Evolutionary conservation across 2,888 invertebrate species (phyloP), one percentile per base, ranked within the genome.

Genomic region (Alsophila aescularia): DNA sequence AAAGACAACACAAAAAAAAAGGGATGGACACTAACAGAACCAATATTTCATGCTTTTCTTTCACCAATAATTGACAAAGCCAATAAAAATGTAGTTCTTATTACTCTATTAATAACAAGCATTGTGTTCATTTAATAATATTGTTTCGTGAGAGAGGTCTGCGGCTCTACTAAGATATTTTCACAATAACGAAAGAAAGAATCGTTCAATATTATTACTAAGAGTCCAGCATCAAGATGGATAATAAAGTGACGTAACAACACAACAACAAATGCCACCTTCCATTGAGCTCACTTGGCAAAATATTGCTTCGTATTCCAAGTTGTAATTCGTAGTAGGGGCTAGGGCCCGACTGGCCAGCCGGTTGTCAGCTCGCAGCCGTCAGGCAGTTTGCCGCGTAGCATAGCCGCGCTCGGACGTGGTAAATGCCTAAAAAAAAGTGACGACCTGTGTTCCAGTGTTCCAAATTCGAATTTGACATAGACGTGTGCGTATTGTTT

Each of bases 371-470:
- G 24, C n/a, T n/a, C 44, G 52, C 39, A 53, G 21, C 59, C 34
- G 50, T 42, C 52, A 36, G 47, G 62, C 73, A 75, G 75, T 75
- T 48, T 66, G 65, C 69, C 72, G 75, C 71, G 66, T 51, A 58
- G 64, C 68, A 60, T 60, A 42, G 64, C 60, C 55, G 57, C 64
- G 75, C 31, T 15, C 52, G 29, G 64, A 64, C 73, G 73, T 62
- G 43, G 73, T 61, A 43, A 34, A 48, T 48, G 45, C 43, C 36
- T 35, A 13, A 39, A 15, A 36, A 45, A 32, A 44, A 47, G 47
- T 62, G 64, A 57, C 55, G 35, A 47, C 49, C 2, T 1, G 24
- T 24, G 24, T 24, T 40, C 52, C 54, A 58, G 62, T 64, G 65
- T 62, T 64, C 62, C 61, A 64, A 64, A 56, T 63, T 62, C 47